Percentiles rank a stretch among this genome's conserved stretches.
Evolutionary conservation across 2,797 vertebrate genomes (phyloP).

Genomic region (Anniella stebbinsi): DNA sequence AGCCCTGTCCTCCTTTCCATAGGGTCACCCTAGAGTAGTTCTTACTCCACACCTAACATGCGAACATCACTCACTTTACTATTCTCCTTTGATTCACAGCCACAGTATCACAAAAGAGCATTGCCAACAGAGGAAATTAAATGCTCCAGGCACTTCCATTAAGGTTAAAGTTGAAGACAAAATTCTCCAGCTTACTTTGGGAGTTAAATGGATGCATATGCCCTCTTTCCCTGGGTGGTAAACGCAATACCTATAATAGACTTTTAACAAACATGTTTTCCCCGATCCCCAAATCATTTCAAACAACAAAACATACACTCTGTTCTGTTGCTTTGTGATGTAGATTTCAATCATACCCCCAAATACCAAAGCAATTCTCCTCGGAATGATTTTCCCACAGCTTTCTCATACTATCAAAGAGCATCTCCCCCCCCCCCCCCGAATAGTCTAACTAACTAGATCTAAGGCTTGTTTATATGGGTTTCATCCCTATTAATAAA

Average conservation of each 20-base stretch:
- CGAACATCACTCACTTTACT: background rate
- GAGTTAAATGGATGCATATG: background rate
- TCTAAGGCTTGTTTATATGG: constrained; percentile 6
- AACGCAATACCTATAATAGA: constrained; percentile 1
- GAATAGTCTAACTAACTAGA: background rate
- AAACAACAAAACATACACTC: constrained; percentile 18
- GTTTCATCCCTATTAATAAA: constrained; percentile 16
- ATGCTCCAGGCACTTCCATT: background rate
- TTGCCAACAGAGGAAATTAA: background rate
- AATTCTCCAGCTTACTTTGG: constrained; percentile 12
- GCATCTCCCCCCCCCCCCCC: background rate
- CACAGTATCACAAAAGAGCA: background rate
- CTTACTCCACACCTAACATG: background rate
- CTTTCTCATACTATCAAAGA: constrained; percentile 12
- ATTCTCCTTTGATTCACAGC: background rate
- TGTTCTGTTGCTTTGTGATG: constrained; percentile 20
- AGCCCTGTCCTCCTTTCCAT: no score
- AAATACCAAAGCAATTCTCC: constrained; percentile 35
- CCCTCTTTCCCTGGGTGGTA: background rate
- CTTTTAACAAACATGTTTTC: constrained; percentile 24
- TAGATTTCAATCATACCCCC: constrained; percentile 4
- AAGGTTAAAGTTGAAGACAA: background rate
- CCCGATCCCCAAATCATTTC: background rate
- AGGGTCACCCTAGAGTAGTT: no score
- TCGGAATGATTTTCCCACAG: constrained; percentile 9